Percentiles rank a stretch among this genome's conserved stretches.
These are phyloP conservation scores for Saccostrea echinata DNA, from an alignment of 1,140 invertebrate species.

Conservation along the genomic window DNA sequence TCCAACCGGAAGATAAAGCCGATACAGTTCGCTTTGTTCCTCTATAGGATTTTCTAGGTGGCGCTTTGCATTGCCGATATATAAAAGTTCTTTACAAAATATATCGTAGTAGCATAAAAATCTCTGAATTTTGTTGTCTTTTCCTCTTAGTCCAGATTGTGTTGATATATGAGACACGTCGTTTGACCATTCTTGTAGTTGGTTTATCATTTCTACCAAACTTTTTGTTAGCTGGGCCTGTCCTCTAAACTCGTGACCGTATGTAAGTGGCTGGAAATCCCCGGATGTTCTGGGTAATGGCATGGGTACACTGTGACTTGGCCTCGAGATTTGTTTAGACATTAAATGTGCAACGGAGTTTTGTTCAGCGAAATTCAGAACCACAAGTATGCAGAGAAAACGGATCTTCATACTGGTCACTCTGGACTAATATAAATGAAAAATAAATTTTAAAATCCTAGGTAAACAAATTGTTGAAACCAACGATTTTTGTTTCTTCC, in stretches of 20 bases:
- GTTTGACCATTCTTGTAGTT: neutral
- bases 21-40: neutral
- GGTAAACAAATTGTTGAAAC: too few relatives aligned
- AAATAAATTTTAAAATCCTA: too few relatives aligned
- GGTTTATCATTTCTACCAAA: neutral
- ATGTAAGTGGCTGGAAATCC: neutral
- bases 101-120: neutral
- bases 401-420: too few relatives aligned
- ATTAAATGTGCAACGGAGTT: neutral
- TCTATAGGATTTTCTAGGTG: neutral
- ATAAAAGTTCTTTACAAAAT: neutral
- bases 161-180: neutral
- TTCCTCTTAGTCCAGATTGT: neutral
- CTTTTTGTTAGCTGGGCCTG: neutral
- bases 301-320: neutral
- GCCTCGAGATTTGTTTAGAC: neutral
- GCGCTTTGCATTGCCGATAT: neutral
- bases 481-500: neutral
- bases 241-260: neutral
- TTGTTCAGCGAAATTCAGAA: neutral
- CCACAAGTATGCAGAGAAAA: neutral
- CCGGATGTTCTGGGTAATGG: neutral
- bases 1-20: neutral
- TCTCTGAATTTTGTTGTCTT: neutral
- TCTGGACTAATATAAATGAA: too few relatives aligned